A percentile compares a stretch with the other conserved stretches of the same genome.
Evolutionary conservation across 1,140 invertebrate species (phyloP).

Genomic region (Diabrotica undecimpunctata): DNA sequence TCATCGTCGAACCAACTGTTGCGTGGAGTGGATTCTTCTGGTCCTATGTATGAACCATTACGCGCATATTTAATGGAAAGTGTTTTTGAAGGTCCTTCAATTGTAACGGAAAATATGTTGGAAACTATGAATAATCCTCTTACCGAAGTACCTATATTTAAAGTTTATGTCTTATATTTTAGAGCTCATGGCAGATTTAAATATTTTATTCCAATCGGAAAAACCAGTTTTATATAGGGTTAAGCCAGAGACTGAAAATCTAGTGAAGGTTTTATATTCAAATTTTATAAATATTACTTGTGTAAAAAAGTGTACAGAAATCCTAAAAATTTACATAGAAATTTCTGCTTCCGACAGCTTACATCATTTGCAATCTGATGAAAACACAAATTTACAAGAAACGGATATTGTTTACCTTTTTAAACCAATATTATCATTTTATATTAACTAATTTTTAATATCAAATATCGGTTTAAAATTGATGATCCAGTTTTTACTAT

Average conservation of each 20-base stretch:
- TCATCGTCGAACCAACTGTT: too few species aligned
- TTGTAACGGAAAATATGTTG: slow-evolving; percentile 40
- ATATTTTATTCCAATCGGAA: slow-evolving; percentile 42
- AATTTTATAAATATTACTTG: slow-evolving; percentile 18
- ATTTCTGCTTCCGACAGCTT: background rate
- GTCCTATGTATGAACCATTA: slow-evolving; percentile 37
- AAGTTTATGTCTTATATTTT: slow-evolving; percentile 41
- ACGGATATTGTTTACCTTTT: background rate
- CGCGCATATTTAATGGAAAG: slow-evolving; percentile 38
- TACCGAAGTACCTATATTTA: slow-evolving; percentile 37
- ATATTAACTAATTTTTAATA: slow-evolving; percentile 8
- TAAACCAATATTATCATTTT: slow-evolving; percentile 2
- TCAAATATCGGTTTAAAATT: slow-evolving; percentile 6
- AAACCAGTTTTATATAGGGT: slow-evolving; percentile 11
- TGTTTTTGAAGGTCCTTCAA: slow-evolving; percentile 41
- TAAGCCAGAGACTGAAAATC: slow-evolving; percentile 30
- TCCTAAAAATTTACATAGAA: background rate
- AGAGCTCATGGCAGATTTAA: slow-evolving; percentile 37
- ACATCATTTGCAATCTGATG: background rate
- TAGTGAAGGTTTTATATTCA: slow-evolving; percentile 15
- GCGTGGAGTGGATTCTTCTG: too few species aligned
- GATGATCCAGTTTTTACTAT: slow-evolving; percentile 2
- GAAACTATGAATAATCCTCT: slow-evolving; percentile 36
- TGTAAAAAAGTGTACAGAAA: slow-evolving; percentile 3
- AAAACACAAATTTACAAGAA: background rate